Percentiles rank a stretch among this genome's conserved stretches.
These are phyloP conservation scores for Amiota minor DNA, from an alignment of 2,888 invertebrate species.

Conservation along the genomic window DNA sequence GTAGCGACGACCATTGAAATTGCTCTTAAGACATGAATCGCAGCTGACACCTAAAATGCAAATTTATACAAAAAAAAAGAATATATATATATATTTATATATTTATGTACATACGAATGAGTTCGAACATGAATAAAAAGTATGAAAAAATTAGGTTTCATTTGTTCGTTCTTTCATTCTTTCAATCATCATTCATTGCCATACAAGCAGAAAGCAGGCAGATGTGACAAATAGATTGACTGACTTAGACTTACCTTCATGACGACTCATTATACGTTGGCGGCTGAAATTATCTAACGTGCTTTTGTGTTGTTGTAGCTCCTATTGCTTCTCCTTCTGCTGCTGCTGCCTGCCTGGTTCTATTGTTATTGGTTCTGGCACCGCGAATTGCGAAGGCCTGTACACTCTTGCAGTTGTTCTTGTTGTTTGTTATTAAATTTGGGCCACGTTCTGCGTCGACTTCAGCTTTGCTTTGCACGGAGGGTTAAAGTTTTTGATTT, in stretches of 20 bases:
- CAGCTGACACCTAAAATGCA: slow-evolving; percentile 92
- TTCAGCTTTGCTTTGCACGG: slow-evolving; percentile 15
- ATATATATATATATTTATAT: too few relatives aligned
- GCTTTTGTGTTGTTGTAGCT: neutral
- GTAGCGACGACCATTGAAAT: slow-evolving; percentile 97
- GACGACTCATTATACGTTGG: slow-evolving; percentile 85
- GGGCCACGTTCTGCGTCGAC: neutral
- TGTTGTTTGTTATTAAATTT: slow-evolving; percentile 10
- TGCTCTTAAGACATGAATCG: slow-evolving; percentile 98
- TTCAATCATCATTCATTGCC: too few relatives aligned
- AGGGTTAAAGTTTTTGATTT: slow-evolving; percentile 28
- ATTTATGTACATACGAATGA: too few relatives aligned
- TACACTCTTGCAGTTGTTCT: neutral
- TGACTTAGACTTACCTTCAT: slow-evolving; percentile 84
- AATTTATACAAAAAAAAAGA: slow-evolving; percentile 12
- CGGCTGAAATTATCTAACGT: slow-evolving; percentile 16
- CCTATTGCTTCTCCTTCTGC: neutral
- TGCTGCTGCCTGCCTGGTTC: neutral
- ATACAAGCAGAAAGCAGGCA: too few relatives aligned
- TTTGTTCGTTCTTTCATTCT: too few relatives aligned
- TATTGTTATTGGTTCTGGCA: neutral
- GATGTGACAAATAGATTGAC: too few relatives aligned
- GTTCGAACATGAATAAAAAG: too few relatives aligned
- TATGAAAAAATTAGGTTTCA: neutral
- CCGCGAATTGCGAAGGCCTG: neutral